These are phyloP conservation scores for Trichonephila inaurata DNA, from an alignment of 1,140 invertebrate genomes.

Conservation along the genomic window DNA sequence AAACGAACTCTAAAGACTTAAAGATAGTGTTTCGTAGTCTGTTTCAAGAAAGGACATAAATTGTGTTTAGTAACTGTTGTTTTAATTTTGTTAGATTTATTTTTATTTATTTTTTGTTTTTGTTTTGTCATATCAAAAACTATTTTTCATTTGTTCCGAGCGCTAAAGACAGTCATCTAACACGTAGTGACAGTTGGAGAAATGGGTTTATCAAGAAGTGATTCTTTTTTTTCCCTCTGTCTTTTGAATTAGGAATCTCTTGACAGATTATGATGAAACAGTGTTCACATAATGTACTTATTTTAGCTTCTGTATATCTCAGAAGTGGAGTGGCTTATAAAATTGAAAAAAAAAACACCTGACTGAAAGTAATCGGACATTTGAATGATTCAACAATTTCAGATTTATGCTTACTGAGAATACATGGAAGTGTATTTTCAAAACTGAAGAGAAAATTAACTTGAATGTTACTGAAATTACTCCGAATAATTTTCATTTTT, in stretches of 20 bases:
- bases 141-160: conserved; percentile 51
- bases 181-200: conserved; percentile 17
- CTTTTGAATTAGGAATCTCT: neutral
- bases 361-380: neutral
- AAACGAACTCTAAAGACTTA: conserved; percentile 58
- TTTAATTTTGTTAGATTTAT: conserved; percentile 51
- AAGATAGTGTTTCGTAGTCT: conserved; percentile 41
- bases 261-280: neutral
- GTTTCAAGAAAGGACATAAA: conserved; percentile 31
- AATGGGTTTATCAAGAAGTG: conserved; percentile 26
- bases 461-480: too few relatives aligned
- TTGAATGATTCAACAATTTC: neutral
- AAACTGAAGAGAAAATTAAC: too few relatives aligned
- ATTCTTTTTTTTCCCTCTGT: neutral
- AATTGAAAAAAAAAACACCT: neutral
- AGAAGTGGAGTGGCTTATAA: neutral
- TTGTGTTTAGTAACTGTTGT: conserved; percentile 60
- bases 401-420: neutral
- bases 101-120: conserved; percentile 5
- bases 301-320: neutral
- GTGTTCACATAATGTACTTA: neutral
- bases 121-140: neutral
- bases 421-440: neutral
- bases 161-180: neutral
- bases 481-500: too few relatives aligned